Evolutionary conservation across 2,888 invertebrate genomes (phyloP).

Genomic region (Tachina grossa): DNA sequence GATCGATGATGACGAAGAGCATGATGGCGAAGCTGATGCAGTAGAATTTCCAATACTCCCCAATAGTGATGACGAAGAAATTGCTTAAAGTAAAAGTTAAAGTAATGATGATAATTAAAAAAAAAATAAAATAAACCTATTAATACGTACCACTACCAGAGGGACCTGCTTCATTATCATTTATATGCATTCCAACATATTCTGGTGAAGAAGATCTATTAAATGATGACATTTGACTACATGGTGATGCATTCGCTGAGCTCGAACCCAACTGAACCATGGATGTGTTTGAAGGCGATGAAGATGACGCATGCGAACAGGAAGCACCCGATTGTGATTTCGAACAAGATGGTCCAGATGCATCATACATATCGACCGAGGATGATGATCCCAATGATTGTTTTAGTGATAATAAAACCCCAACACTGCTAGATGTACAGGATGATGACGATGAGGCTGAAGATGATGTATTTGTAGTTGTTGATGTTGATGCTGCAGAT

Average conservation of each 20-base stretch:
- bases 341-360: constrained; percentile 64
- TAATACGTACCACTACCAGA: constrained; percentile 65
- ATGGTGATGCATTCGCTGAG: constrained; percentile 34
- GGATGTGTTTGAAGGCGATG: constrained; percentile 54
- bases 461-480: constrained; percentile 23
- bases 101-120: background rate
- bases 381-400: constrained; percentile 54
- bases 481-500: constrained; percentile 59
- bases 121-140: background rate
- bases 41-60: constrained; percentile 45
- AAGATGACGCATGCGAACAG: constrained; percentile 53
- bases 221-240: constrained; percentile 60
- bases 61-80: constrained; percentile 61
- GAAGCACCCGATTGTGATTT: constrained; percentile 61
- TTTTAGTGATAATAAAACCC: constrained; percentile 48
- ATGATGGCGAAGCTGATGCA: constrained; percentile 68
- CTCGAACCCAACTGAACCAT: constrained; percentile 57
- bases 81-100: constrained; percentile 44
- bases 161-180: constrained; percentile 60
- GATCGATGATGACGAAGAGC: constrained; percentile 74
- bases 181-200: constrained; percentile 66
- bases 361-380: constrained; percentile 63
- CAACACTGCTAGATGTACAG: constrained; percentile 67
- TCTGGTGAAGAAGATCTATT: constrained; percentile 58
- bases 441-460: constrained; percentile 70